A percentile compares a stretch with the other conserved stretches of the same genome.
Conservation (phyloP, 2,888 invertebrate species). For the Neoitamus cyanurus region DNA sequence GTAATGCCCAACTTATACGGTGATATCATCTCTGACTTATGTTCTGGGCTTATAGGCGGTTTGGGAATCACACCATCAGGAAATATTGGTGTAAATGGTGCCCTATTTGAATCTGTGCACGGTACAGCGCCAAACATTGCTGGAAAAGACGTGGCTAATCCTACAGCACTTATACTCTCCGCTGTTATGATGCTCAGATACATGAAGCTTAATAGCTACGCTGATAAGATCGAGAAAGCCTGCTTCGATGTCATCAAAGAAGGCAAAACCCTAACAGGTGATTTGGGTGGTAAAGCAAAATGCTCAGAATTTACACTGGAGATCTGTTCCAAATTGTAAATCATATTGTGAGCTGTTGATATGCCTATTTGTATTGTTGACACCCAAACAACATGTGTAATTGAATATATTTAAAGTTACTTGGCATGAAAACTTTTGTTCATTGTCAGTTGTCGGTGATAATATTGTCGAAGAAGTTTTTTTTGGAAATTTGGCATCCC, state of each 20-base stretch:
- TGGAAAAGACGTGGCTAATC: slow-evolving; percentile 98
- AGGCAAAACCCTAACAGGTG: slow-evolving; percentile 88
- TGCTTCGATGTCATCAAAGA: slow-evolving; percentile 89
- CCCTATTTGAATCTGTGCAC: slow-evolving; percentile 98
- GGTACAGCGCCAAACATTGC: slow-evolving; percentile 98
- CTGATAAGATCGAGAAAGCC: slow-evolving; percentile 83
- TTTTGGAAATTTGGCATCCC: no score
- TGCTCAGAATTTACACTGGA: slow-evolving; percentile 98
- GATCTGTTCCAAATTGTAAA: slow-evolving; percentile 73
- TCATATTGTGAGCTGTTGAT: background rate
- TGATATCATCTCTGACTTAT: slow-evolving; percentile 99
- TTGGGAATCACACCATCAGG: slow-evolving; percentile 98
- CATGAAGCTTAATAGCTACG: slow-evolving; percentile 84
- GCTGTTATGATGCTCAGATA: slow-evolving; percentile 99
- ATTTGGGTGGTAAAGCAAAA: slow-evolving; percentile 94
- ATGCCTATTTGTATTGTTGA: no score
- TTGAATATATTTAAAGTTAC: no score
- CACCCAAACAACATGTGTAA: no score
- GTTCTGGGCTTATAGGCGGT: slow-evolving; percentile 97
- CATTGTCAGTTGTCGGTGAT: no score
- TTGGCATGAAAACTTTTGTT: no score
- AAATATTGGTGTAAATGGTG: slow-evolving; percentile 97
- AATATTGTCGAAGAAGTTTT: no score
- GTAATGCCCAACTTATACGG: slow-evolving; percentile 99
- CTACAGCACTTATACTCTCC: slow-evolving; percentile 95